A percentile compares a stretch with the other conserved stretches of the same genome.
Evolutionary conservation across 2,888 invertebrate genomes (phyloP).

Genomic region (Archips crataeganus): DNA sequence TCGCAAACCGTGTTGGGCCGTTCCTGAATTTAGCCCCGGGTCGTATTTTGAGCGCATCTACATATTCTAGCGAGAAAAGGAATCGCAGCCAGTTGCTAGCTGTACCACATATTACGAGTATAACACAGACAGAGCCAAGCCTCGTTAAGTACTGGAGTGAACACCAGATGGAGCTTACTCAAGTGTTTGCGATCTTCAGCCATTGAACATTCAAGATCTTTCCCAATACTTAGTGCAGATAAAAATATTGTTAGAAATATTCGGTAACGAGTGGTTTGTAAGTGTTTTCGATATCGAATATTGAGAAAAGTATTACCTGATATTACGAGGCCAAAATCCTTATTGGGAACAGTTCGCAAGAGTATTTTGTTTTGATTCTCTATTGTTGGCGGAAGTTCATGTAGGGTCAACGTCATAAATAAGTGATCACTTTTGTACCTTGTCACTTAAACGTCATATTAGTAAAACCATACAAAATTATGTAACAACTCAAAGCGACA

Average conservation of each 20-base stretch:
- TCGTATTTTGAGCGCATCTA: too few species aligned
- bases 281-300: background rate
- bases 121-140: background rate
- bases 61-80: too few species aligned
- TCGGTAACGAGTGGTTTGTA: background rate
- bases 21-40: too few species aligned
- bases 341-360: too few species aligned
- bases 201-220: conserved; percentile 11
- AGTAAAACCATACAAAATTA: too few species aligned
- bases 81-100: background rate
- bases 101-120: background rate
- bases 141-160: background rate
- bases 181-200: background rate
- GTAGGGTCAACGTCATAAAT: too few species aligned
- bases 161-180: conserved; percentile 2
- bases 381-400: too few species aligned
- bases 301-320: background rate
- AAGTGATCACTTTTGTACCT: too few species aligned
- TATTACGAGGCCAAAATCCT: too few species aligned
- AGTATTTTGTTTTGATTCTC: background rate
- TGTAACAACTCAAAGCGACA: too few species aligned
- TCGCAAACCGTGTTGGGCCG: too few species aligned
- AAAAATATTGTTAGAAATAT: background rate
- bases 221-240: background rate
- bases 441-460: too few species aligned